A percentile compares a stretch with the other conserved stretches of the same genome.
Conservation (phyloP, 2,797 vertebrate genomes). For the Aratinga solstitialis region DNA sequence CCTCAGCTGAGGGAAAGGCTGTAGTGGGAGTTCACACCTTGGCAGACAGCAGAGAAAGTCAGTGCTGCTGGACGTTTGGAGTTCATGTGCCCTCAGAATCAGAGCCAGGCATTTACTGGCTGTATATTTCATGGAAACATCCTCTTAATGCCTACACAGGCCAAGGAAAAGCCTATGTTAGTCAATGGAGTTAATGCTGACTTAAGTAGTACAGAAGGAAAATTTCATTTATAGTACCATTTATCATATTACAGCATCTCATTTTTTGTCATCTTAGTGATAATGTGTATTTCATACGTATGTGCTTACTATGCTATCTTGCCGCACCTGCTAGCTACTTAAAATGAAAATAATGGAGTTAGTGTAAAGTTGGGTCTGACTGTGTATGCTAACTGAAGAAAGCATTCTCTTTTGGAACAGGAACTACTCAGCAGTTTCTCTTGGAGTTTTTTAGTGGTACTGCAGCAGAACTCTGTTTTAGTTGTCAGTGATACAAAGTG, state of each 20-base stretch:
- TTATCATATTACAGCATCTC: neutral
- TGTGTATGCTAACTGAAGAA: neutral
- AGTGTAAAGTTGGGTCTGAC: neutral
- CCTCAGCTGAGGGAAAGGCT: neutral
- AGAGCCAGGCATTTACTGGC: neutral
- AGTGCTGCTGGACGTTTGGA: neutral
- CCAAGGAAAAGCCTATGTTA: neutral
- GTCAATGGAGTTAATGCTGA: neutral
- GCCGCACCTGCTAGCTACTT: too few relatives aligned
- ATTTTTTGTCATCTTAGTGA: neutral
- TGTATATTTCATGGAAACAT: neutral
- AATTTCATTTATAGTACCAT: neutral
- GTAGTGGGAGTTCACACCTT: too few relatives aligned
- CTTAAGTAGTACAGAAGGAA: neutral
- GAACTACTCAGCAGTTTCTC: neutral
- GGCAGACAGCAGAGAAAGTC: neutral
- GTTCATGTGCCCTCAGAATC: neutral
- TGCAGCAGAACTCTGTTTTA: neutral
- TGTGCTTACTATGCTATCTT: neutral
- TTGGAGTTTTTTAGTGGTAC: neutral
- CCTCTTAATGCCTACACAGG: too few relatives aligned
- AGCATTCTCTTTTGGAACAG: neutral
- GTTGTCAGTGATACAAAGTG: neutral
- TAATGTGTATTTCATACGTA: neutral
- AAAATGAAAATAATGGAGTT: neutral